A percentile compares a stretch with the other conserved stretches of the same genome.
Conservation (phyloP, 2,113 vertebrate species). For the Dasyprocta punctata region DNA sequence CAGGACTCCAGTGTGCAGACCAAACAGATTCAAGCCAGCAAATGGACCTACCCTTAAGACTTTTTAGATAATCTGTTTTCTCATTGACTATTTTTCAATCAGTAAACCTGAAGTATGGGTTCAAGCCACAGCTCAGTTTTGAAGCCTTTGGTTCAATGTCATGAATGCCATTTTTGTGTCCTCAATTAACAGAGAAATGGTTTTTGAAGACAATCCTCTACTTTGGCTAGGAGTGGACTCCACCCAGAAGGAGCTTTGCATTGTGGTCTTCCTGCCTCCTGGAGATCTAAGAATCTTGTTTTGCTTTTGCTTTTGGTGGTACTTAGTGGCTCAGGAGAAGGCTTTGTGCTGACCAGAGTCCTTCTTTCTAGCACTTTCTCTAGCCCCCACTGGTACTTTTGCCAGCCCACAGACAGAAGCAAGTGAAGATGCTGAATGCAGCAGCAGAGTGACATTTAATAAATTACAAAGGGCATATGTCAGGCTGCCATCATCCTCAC, state of each 20-base stretch:
- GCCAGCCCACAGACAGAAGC: background rate
- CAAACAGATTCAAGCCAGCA: background rate
- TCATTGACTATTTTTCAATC: background rate
- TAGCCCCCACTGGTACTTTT: fast-evolving
- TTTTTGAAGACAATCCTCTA: background rate
- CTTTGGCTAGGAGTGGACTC: background rate
- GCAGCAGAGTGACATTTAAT: background rate
- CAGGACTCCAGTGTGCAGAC: background rate
- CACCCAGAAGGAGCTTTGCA: background rate
- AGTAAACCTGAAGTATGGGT: background rate
- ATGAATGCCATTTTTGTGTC: background rate
- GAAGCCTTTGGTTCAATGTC: background rate
- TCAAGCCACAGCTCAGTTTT: background rate
- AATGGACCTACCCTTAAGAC: background rate
- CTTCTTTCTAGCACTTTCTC: background rate
- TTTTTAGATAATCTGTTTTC: background rate
- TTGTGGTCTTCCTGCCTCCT: background rate
- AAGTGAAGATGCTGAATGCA: too few species aligned
- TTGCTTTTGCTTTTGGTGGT: background rate
- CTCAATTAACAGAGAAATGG: background rate
- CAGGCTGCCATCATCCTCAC: fast-evolving
- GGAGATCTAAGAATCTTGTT: background rate
- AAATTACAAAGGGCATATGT: fast-evolving
- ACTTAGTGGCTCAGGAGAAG: background rate
- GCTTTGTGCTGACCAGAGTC: fast-evolving